These are phyloP conservation scores for Acromyrmex echinatior DNA, from an alignment of 1,140 invertebrate species.

Conservation along the genomic window DNA sequence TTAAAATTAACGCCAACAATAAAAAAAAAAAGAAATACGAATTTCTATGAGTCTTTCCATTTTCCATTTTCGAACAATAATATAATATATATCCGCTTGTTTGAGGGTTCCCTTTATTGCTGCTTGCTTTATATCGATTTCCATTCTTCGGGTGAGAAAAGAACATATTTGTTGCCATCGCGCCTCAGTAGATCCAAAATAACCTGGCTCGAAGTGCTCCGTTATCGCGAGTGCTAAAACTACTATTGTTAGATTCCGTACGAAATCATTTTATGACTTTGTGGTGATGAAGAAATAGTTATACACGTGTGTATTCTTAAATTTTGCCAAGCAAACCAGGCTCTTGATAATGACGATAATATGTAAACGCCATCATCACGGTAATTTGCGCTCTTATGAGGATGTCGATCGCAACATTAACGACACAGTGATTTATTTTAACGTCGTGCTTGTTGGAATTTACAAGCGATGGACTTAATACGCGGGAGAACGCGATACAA, in stretches of 20 bases:
- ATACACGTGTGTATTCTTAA: background rate
- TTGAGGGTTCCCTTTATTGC: background rate
- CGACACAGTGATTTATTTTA: slow-evolving; percentile 36
- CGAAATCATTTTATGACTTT: slow-evolving; percentile 28
- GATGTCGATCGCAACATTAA: background rate
- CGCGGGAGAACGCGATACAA: slow-evolving; percentile 45
- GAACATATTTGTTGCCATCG: slow-evolving; percentile 18
- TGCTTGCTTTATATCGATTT: slow-evolving; percentile 30
- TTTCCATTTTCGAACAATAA: background rate
- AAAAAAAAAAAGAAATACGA: background rate
- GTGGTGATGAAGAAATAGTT: background rate
- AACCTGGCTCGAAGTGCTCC: background rate
- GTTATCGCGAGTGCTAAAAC: slow-evolving; percentile 33
- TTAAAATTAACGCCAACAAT: background rate
- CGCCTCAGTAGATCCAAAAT: background rate
- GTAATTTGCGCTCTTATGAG: background rate
- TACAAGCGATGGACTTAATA: slow-evolving; percentile 49
- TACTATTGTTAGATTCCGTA: slow-evolving; percentile 9
- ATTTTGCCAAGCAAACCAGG: background rate
- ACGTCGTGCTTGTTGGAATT: slow-evolving; percentile 14
- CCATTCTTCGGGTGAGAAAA: background rate
- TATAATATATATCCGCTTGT: background rate
- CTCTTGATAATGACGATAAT: slow-evolving; percentile 14
- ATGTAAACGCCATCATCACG: background rate
- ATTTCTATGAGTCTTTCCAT: background rate